Conservation (phyloP, 2,797 vertebrate species). For the Momotus momota region DNA sequence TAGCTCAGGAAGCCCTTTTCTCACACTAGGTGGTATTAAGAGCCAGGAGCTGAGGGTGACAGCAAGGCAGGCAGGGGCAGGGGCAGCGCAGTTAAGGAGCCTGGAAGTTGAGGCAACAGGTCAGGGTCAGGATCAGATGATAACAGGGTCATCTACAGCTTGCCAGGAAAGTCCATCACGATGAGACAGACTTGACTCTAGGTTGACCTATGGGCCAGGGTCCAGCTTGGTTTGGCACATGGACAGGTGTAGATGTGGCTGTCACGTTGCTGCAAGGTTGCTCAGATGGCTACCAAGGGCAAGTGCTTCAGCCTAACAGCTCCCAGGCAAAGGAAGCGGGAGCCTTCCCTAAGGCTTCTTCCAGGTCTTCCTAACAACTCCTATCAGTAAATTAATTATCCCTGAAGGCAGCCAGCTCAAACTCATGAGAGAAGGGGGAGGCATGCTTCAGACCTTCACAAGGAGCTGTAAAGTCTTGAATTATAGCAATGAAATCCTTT, state of each 20-base stretch:
- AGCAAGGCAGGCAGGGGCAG: neutral
- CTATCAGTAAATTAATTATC: neutral
- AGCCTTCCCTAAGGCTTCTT: neutral
- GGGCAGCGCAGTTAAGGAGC: neutral
- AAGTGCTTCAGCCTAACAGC: neutral
- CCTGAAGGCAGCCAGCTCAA: neutral
- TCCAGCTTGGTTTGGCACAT: accelerated
- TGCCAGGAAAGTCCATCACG: neutral
- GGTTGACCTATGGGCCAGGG: neutral
- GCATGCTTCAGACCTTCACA: neutral
- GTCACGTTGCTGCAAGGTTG: neutral
- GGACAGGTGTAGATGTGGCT: neutral
- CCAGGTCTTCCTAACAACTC: neutral
- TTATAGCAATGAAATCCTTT: neutral
- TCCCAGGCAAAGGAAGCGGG: neutral
- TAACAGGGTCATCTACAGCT: neutral
- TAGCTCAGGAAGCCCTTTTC: neutral
- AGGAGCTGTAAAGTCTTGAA: neutral
- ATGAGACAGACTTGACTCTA: neutral
- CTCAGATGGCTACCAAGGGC: neutral
- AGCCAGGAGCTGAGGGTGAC: neutral
- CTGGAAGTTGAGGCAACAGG: neutral
- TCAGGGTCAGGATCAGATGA: neutral
- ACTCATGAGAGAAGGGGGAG: neutral
- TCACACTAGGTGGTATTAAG: neutral